These are phyloP conservation scores for Carassius gibelio DNA, from an alignment of 2,113 vertebrate genomes.

Conservation along the genomic window DNA sequence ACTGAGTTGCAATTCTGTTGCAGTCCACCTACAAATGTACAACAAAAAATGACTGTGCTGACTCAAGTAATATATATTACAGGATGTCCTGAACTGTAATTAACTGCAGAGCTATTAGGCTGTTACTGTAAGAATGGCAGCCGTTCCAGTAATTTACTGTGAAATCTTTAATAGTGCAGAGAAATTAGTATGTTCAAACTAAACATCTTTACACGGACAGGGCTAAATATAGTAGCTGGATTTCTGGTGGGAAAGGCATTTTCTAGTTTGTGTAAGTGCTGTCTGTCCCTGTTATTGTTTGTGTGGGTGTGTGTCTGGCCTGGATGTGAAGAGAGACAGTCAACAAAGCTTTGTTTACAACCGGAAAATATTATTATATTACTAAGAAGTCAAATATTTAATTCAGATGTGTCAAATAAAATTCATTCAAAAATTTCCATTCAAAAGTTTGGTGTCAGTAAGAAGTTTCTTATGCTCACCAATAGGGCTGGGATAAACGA, in stretches of 20 bases:
- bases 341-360: too few species aligned
- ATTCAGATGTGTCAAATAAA: too few species aligned
- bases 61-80: neutral
- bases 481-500: too few species aligned
- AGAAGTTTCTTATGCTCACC: too few species aligned
- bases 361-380: too few species aligned
- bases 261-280: neutral
- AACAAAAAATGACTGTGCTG: neutral
- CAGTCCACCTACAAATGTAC: neutral
- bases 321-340: neutral
- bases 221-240: neutral
- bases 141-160: neutral
- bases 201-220: neutral
- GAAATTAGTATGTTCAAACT: neutral
- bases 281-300: neutral
- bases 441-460: too few species aligned
- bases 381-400: too few species aligned
- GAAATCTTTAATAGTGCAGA: neutral
- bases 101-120: neutral
- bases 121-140: neutral
- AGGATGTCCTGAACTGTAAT: neutral
- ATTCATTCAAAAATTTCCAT: too few species aligned
- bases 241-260: slow-evolving; percentile 6
- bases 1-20: neutral
- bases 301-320: neutral